Evolutionary conservation across 2,888 invertebrate genomes (phyloP).

Genomic region (Epistrophe eligans): DNA sequence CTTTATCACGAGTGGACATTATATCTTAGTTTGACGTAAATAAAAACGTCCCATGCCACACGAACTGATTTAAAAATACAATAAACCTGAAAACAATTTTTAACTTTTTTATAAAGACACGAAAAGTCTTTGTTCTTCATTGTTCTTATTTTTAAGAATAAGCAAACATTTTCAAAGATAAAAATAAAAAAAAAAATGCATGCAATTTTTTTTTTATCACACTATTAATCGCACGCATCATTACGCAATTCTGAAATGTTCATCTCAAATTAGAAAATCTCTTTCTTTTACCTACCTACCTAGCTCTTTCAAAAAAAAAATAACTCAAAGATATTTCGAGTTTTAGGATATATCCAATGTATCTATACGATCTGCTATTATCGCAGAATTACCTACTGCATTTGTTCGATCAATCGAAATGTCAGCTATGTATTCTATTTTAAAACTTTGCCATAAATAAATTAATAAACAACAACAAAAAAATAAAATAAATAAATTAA

Average conservation of each 20-base stretch:
- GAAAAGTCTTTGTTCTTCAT: neutral
- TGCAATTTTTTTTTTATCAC: conserved; percentile 38
- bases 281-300: neutral
- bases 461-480: neutral
- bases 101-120: neutral
- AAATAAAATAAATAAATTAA: conserved; percentile 17
- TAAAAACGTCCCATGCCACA: neutral
- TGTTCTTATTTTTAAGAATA: neutral
- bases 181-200: neutral
- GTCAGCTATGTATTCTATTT: conserved; percentile 35
- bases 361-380: neutral
- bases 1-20: conserved; percentile 9
- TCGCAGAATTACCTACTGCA: conserved; percentile 23
- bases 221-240: conserved; percentile 38
- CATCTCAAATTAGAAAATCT: conserved; percentile 42
- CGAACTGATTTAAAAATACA: neutral
- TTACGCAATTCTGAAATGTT: conserved; percentile 43
- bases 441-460: conserved; percentile 50
- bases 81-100: neutral
- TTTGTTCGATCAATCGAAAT: conserved; percentile 55
- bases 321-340: conserved; percentile 16
- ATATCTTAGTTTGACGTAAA: conserved; percentile 12
- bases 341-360: conserved; percentile 2
- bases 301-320: conserved; percentile 11
- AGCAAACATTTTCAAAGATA: conserved; percentile 32